These are phyloP conservation scores for Emydocephalus ijimae DNA, from an alignment of 2,113 vertebrate genomes.

Conservation along the genomic window DNA sequence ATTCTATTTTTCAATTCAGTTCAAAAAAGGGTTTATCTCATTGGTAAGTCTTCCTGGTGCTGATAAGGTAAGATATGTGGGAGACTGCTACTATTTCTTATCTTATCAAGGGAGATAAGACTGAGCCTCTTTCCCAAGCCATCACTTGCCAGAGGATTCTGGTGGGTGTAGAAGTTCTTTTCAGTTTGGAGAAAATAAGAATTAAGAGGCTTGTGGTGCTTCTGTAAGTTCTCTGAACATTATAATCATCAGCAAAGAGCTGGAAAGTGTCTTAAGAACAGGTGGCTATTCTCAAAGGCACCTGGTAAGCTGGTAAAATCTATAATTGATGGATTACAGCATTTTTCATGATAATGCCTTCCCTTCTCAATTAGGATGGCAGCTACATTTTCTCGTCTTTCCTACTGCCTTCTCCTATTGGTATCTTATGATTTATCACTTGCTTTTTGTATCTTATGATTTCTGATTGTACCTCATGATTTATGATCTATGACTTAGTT, in stretches of 20 bases:
- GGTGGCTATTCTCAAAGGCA: not conserved
- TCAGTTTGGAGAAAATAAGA: not conserved
- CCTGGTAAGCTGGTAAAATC: not conserved
- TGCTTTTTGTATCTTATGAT: not conserved
- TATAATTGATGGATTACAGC: not conserved
- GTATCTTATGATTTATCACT: not conserved
- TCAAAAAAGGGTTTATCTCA: not conserved
- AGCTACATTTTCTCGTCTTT: not conserved
- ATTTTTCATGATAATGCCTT: not conserved
- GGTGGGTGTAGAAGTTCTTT: not conserved
- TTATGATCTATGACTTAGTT: not conserved
- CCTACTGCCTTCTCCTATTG: not conserved
- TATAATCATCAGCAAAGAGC: not conserved
- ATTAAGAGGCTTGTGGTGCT: not conserved
- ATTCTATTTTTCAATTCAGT: not conserved
- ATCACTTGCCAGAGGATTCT: not conserved
- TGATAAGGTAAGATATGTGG: not conserved
- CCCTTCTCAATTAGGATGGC: not conserved
- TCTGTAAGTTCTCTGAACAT: not conserved
- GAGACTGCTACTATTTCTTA: not conserved
- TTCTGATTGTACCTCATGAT: not conserved
- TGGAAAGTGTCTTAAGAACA: not conserved
- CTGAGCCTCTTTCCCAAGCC: not conserved
- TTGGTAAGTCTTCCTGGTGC: not conserved
- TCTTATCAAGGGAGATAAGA: not conserved